Evolutionary conservation across 2,797 vertebrate genomes (phyloP).

Genomic region (Darevskia mixta): DNA sequence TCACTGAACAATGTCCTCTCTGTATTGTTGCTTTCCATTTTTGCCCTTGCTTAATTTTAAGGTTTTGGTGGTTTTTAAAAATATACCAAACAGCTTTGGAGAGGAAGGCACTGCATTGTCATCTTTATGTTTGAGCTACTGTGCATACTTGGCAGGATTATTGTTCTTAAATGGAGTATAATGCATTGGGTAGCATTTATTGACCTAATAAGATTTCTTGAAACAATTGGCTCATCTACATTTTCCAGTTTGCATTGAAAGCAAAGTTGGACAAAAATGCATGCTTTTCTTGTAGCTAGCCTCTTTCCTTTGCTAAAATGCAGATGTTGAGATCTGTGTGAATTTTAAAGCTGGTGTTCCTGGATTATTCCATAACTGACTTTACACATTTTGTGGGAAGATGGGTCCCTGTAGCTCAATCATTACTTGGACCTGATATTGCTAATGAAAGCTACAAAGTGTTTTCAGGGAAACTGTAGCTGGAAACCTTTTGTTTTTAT

Average conservation of each 20-base stretch:
- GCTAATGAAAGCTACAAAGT: background rate
- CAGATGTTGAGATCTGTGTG: conserved; percentile 61
- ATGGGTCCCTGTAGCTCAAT: background rate
- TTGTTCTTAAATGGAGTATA: conserved; percentile 28
- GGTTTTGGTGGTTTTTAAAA: background rate
- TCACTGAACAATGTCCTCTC: background rate
- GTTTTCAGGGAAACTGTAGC: background rate
- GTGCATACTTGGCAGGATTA: background rate
- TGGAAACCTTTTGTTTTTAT: background rate
- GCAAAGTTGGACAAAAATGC: fast-evolving
- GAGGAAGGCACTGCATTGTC: background rate
- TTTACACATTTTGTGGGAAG: background rate
- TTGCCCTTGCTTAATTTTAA: background rate
- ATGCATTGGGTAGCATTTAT: conserved; percentile 31
- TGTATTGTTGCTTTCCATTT: background rate
- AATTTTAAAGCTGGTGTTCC: background rate
- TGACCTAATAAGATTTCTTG: conserved; percentile 48
- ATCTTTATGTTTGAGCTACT: conserved; percentile 19
- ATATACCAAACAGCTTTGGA: background rate
- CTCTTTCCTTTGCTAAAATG: background rate
- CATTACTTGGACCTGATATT: background rate
- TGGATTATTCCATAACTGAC: conserved; percentile 61
- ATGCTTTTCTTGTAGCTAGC: fast-evolving
- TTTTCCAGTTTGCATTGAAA: conserved; percentile 21
- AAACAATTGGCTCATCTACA: conserved; percentile 53